Base-by-base conservation (phyloP, 1,140 invertebrate species). In the Hestina assimilis region DNA sequence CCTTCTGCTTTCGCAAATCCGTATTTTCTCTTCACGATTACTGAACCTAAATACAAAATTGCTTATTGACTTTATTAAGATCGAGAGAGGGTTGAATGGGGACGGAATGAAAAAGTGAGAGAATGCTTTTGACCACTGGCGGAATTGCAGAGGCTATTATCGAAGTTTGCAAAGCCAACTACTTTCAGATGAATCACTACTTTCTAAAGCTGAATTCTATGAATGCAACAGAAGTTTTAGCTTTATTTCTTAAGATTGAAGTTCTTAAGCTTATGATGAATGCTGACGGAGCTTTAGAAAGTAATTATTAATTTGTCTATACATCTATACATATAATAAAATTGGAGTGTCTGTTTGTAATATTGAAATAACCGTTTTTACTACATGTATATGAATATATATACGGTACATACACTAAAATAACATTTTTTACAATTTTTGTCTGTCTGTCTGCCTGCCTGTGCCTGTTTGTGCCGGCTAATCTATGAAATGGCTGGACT, bases 91-190 rank as follows among this genome's bases (percentile, higher is more conserved):
- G 33, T 41, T 28, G n/a, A 26, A 51, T 28, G n/a, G 48, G 45
- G 38, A 31, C 21, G 53, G 46, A 35, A 15, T 26, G 38, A 61
- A 57, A 59, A 57, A 57, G 45, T 51, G 24, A 24, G 28, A 35
- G 48, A 59, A 60, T 31, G 48, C 41, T 57, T 63, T 60, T 61
- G 57, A 55, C 26, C 42, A 54, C 50, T 45, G 52, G 43, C 50
- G 48, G 59, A 55, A 63, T 60, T 38, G 56, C 58, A 56, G 24
- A 26, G 56, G 38, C 40, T 51, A 46, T 56, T 65, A 41, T 56
- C 52, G 47, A 65, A 64, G 62, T 65, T 65, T 65, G 42, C 43
- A 60, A 60, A 64, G 59, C 48, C 56, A 38, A 58, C 55, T 54
- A 54, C 45, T 56, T 63, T 52, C 40, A 46, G 56, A 63, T 63